Percentiles rank a stretch among this genome's conserved stretches.
Conservation (phyloP, 2,113 vertebrate genomes). For the Silurus meridionalis region DNA sequence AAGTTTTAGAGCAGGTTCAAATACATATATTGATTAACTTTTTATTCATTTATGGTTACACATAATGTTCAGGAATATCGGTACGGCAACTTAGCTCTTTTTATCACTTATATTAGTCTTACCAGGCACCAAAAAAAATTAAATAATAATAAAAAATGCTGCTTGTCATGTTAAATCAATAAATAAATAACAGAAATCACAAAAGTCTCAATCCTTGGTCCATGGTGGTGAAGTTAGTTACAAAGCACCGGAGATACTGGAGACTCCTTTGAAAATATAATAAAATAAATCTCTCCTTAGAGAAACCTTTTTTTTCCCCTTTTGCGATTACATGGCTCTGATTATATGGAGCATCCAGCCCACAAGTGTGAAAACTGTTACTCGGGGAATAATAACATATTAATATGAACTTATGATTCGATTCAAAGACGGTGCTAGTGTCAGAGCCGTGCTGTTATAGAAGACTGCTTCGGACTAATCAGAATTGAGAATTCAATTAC, state of each 20-base stretch:
- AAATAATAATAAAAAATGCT: neutral
- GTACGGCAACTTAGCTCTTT: neutral
- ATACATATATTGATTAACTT: neutral
- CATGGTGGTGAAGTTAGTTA: no score
- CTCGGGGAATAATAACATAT: neutral
- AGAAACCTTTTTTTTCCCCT: neutral
- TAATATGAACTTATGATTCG: neutral
- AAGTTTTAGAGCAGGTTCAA: no score
- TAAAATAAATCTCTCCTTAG: neutral
- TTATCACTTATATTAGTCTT: neutral
- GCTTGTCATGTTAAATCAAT: neutral
- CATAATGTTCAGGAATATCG: neutral
- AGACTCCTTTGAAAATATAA: neutral
- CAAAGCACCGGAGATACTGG: neutral
- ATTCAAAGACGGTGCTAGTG: neutral
- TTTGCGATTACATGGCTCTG: neutral
- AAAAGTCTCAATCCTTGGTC: neutral
- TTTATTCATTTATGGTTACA: neutral
- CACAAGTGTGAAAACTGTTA: neutral
- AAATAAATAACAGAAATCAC: neutral
- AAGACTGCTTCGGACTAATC: neutral
- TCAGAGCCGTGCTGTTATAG: neutral
- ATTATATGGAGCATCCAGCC: neutral
- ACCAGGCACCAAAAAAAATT: neutral
- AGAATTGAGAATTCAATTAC: neutral